These are phyloP conservation scores for Sardinella longiceps DNA, from an alignment of 2,797 vertebrate genomes.

Conservation along the genomic window DNA sequence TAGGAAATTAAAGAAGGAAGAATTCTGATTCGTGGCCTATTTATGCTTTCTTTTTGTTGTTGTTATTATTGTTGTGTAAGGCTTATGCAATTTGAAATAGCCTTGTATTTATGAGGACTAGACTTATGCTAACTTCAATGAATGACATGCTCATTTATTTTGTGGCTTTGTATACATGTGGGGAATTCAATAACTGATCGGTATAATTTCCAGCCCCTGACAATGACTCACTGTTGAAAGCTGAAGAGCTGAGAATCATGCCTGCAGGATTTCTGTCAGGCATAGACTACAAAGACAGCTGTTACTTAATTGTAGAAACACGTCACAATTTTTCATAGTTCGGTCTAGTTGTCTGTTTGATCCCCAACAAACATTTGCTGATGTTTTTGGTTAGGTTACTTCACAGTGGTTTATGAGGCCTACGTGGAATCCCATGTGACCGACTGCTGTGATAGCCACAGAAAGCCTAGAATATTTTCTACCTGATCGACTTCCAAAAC, in stretches of 20 bases:
- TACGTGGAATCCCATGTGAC: background rate
- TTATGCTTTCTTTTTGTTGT: background rate
- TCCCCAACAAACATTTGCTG: background rate
- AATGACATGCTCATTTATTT: background rate
- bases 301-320: background rate
- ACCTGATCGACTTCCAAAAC: background rate
- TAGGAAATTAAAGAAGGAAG: background rate
- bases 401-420: background rate
- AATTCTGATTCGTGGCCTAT: background rate
- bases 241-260: background rate
- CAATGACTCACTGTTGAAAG: background rate
- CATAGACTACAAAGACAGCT: background rate
- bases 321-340: background rate
- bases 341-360: background rate
- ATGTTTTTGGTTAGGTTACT: background rate
- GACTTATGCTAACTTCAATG: background rate
- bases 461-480: background rate
- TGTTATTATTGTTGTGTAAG: background rate
- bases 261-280: background rate
- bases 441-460: background rate
- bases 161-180: background rate
- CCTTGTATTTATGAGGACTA: background rate
- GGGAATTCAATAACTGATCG: background rate
- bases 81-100: background rate
- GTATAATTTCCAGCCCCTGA: too few relatives aligned